A percentile compares a stretch with the other conserved stretches of the same genome.
Conservation (phyloP, 2,797 vertebrate genomes). For the Nothura maculosa region DNA sequence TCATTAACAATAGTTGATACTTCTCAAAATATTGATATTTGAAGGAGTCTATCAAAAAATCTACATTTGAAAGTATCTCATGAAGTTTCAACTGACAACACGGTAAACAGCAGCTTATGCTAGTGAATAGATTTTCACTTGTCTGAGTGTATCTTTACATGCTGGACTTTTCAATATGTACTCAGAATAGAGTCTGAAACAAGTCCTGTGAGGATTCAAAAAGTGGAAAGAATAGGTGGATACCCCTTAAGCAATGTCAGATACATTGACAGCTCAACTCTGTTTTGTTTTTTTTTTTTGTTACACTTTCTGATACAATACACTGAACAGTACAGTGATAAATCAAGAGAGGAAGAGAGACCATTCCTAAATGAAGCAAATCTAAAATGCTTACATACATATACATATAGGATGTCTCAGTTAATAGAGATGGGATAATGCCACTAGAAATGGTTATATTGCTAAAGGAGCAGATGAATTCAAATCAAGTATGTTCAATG, state of each 20-base stretch:
- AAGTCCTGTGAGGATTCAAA: background rate
- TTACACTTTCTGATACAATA: background rate
- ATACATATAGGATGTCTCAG: background rate
- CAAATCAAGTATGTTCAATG: background rate
- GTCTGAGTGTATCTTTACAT: background rate
- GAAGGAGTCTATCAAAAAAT: background rate
- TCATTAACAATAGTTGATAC: background rate
- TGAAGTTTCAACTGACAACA: background rate
- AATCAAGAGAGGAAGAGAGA: background rate
- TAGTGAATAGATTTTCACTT: background rate
- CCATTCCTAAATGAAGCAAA: background rate
- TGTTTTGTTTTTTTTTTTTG: background rate
- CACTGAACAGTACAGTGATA: background rate
- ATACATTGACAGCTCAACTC: background rate
- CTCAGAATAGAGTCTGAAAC: background rate
- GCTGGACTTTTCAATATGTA: background rate
- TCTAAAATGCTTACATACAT: background rate
- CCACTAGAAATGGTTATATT: background rate
- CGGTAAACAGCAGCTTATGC: background rate
- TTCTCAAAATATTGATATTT: background rate
- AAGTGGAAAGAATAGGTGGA: background rate
- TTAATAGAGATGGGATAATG: background rate
- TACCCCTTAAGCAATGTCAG: accelerated
- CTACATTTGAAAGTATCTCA: background rate
- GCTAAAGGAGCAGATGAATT: background rate